Conservation (phyloP, 2,113 vertebrate species). For the Alectura lathami region DNA sequence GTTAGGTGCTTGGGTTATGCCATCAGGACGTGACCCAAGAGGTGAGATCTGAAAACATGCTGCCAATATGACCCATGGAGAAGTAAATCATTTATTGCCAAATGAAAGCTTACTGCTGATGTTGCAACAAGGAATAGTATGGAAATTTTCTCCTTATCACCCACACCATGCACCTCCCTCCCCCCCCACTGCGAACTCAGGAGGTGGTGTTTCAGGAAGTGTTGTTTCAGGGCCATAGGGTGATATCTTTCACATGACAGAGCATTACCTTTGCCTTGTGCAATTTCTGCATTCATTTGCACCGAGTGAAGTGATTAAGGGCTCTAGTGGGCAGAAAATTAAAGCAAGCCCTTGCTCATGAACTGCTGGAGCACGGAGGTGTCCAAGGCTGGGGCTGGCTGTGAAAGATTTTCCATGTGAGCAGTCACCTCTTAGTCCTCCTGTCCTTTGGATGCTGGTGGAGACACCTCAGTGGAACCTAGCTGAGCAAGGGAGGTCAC, state of each 20-base stretch:
- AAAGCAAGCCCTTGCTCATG: not conserved
- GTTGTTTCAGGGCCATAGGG: not conserved
- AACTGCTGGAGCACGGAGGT: not conserved
- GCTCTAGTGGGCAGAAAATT: not conserved
- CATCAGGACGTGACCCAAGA: not conserved
- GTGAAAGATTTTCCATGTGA: not conserved
- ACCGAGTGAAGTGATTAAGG: not conserved
- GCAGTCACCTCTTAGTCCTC: not conserved
- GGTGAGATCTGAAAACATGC: not conserved
- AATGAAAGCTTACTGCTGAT: not conserved
- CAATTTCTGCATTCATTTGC: slow-evolving; percentile 5
- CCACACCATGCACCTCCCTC: not conserved
- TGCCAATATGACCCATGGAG: accelerated
- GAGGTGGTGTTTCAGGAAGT: not conserved
- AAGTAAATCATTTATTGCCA: not conserved
- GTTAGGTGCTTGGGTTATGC: accelerated
- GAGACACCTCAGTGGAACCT: not conserved
- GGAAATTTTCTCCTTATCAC: slow-evolving; percentile 4
- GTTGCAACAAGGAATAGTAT: not conserved
- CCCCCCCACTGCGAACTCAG: accelerated
- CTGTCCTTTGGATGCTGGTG: not conserved
- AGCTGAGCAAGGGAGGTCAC: not conserved
- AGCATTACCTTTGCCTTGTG: not conserved
- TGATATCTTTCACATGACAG: not conserved
- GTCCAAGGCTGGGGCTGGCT: not conserved